These are phyloP conservation scores for Ciconia maguari DNA, from an alignment of 2,113 vertebrate species.

Conservation along the genomic window DNA sequence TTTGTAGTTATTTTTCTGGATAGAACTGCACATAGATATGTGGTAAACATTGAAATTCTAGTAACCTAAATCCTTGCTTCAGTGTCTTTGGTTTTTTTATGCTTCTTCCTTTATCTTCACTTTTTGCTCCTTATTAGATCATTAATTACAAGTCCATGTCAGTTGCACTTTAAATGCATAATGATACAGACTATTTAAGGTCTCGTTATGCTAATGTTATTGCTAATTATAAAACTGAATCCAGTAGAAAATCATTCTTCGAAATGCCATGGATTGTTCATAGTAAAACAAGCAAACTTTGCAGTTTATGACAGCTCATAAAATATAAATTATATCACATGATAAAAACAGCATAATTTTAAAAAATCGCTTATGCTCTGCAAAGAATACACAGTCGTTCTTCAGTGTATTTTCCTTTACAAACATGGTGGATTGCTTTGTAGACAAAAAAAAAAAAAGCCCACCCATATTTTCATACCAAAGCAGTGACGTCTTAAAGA, in stretches of 20 bases:
- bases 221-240: slow-evolving; percentile 13
- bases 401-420: not conserved
- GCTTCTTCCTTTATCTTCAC: not conserved
- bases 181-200: not conserved
- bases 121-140: not conserved
- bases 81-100: not conserved
- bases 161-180: not conserved
- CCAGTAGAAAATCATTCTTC: not conserved
- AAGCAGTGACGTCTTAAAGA: not conserved
- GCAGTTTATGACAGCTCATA: not conserved
- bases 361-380: not conserved
- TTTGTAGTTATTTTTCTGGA: not conserved
- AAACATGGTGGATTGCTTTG: not conserved
- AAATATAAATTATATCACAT: not conserved
- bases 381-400: not conserved
- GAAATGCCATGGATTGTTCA: not conserved
- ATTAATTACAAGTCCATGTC: slow-evolving; percentile 11
- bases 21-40: not conserved
- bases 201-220: not conserved
- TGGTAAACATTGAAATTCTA: not conserved
- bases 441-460: not conserved
- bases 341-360: not conserved
- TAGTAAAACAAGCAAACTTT: slow-evolving; percentile 14
- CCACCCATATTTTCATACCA: not conserved
- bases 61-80: not conserved